These are phyloP conservation scores for Pelobates fuscus DNA, from an alignment of 2,113 vertebrate species.

Conservation along the genomic window DNA sequence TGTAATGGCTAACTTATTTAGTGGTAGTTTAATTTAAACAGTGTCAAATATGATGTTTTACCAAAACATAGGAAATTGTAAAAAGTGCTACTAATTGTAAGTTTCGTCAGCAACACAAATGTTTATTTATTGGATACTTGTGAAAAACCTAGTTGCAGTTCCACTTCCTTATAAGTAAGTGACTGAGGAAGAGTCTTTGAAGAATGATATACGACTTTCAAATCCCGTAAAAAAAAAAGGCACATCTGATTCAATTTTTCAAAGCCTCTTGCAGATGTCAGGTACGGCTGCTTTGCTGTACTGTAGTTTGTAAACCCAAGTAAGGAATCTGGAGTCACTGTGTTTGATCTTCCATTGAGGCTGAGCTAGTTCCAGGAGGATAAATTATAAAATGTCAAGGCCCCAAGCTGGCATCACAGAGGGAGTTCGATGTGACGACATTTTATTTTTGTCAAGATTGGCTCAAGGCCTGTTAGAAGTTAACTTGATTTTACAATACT, in stretches of 20 bases:
- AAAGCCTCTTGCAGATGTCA: conserved; percentile 9
- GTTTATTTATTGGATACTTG: background rate
- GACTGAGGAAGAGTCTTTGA: conserved; percentile 13
- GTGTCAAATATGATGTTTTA: too few species aligned
- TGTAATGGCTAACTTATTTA: too few species aligned
- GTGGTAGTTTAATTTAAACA: too few species aligned
- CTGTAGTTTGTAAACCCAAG: background rate
- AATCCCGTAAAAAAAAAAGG: conserved; percentile 8
- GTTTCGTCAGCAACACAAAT: too few species aligned
- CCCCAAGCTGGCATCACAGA: conserved; percentile 5
- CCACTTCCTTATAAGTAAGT: background rate
- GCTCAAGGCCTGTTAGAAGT: too few species aligned
- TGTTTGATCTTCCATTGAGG: conserved; percentile 7
- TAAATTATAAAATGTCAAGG: background rate
- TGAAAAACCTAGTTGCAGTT: background rate
- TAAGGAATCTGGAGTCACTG: conserved; percentile 17
- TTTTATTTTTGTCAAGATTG: too few species aligned
- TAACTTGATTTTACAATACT: too few species aligned
- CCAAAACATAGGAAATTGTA: too few species aligned
- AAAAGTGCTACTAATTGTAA: too few species aligned
- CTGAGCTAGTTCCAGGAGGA: background rate
- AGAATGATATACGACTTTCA: conserved; percentile 27
- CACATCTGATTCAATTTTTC: conserved; percentile 38
- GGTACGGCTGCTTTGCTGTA: conserved; percentile 3
- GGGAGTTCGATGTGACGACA: conserved; percentile 4